Base-by-base conservation (phyloP, 2,888 invertebrate species). In the Lasiommata megera region DNA sequence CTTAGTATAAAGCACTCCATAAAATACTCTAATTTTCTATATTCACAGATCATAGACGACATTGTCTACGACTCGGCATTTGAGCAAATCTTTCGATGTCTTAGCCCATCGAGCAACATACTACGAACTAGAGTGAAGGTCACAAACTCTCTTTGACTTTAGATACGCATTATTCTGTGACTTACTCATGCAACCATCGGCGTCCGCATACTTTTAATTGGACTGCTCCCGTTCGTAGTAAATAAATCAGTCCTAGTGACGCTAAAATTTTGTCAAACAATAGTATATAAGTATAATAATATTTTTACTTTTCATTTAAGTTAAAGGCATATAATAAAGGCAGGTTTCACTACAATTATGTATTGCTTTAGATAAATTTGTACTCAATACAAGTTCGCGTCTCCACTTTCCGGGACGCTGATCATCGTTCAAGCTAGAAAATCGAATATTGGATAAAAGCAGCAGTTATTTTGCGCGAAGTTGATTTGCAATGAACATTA, bases 331-430 rank as follows among this genome's bases (percentile, higher is more conserved):
- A 23, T 37, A 37, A 48, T 48, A 23, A 48, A 48, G 37, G 18
- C 48, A 48, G 37, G 5, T 31, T 31, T 16, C 16, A 16, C 28
- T 44, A 29, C 44, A 14, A 37, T 12, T 18, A 37, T 37, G 44
- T 48, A 48, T 48, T 48, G 48, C 48, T 48, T 48, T 48, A 48
- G 23, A 37, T n/a, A 48, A 37, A 48, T 48, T 48, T 48, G 48
- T 48, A 48, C 37, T 48, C 23, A 37, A 48, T 48, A 48, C 48
- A 36, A 16, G 18, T 12, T 23, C 18, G 36, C 9, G 31, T 7
- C 11, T 3, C 34, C 34, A 34, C 11, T 34, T 34, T 34, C 34
- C 11, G 34, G 11, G 11, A 34, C 34, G 3, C 11, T 34, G 34
- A 34, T 34, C 34, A 34, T 6, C 9, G 7, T 1, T 31, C 7